Evolutionary conservation across 2,113 vertebrate species (phyloP), one percentile per base, ranked within the genome.

Genomic region (Pseudolaguvia tuberculata): DNA sequence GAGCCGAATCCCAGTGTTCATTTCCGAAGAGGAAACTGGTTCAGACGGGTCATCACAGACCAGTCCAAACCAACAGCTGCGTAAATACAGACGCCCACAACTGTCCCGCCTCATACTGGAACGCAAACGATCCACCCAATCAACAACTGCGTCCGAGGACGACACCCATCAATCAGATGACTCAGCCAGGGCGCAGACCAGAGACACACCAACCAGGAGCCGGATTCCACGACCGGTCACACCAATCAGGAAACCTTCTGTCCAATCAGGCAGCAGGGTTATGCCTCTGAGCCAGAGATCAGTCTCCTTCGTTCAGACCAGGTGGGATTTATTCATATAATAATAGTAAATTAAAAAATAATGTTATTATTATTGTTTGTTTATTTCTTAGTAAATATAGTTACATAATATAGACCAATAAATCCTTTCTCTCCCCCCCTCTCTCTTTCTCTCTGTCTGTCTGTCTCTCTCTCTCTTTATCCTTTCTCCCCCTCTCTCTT

Each of bases 21-120:
- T 93, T 70, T 94, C 93, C 0, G 93, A 95, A 80, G 94, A 95
- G 77, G 94, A 95, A 78, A 94, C 92, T 0, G 92, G 93, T 27
- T 94, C 93, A 0, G 94, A 95, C 47, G 88, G 90, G 76, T 94
- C 94, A 0, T 92, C 93, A 0, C 82, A 85, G 72, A 89, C 85
- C 70, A 86, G 78, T 86, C 83, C 78, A 58, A 85, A 87, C 27
- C 88, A 0, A 70, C 83, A 86, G 84, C 84, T 88, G 59, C 80
- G 77, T 14, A 88, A 83, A 27, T 91, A 52, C 69, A 53, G 59
- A n/a, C 76, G 90, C 9, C 91, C 91, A 0, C 91, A 92, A 79
- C 84, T 95, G 79, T 93, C 91, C 0, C 87, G 94, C 12, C 81
- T 94, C 1, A 89, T 94, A 73, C 91, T 94, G 89, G 93, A 93